Base-by-base conservation (phyloP, 2,888 invertebrate species). In the Ariolimax columbianus region DNA sequence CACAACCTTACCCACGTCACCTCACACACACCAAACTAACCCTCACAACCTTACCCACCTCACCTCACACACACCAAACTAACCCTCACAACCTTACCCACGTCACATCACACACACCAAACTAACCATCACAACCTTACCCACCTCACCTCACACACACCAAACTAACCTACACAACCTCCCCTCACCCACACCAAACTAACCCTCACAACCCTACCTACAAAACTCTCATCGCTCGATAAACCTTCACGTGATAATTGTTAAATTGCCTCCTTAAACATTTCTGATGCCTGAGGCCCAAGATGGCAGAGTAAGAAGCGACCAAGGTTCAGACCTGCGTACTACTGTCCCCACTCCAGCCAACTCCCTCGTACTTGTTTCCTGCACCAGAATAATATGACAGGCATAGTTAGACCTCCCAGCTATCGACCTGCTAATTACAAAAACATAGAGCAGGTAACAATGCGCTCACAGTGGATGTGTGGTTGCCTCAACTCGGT, bases 351-450 rank as follows among this genome's bases (percentile, higher is more conserved):
- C 51, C 77, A 17, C 55, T 11, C 77, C 51, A 19, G 51, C n/a
- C n/a, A n/a, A 6, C 51, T n/a, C n/a, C 55, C 55, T 77, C 30
- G 51, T 51, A 19, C 55, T 30, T 51, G 33, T 51, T 19, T 47
- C 30, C 51, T 77, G 51, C 33, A 47, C 77, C 77, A 30, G 0
- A n/a, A 17, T 11, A 30, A 51, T 33, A 23, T 51, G 77, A 43
- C 43, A 47, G 77, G 9, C 55, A 26, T 51, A 30, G 2, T 47
- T 51, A 51, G 77, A 7, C 33, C 33, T 33, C 30, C 36, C 30
- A 33, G 30, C 2, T 77, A 77, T 77, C 77, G 77, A 55, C 19
- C 51, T 4, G 75, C 30, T 55, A 73, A 75, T 38, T n/a, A 40
- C 47, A 51, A 59, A 38, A 36, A 59, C 14, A 14, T 26, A 36